These are phyloP conservation scores for Oncorhynchus kisutch DNA, from an alignment of 2,113 vertebrate genomes.

Conservation along the genomic window DNA sequence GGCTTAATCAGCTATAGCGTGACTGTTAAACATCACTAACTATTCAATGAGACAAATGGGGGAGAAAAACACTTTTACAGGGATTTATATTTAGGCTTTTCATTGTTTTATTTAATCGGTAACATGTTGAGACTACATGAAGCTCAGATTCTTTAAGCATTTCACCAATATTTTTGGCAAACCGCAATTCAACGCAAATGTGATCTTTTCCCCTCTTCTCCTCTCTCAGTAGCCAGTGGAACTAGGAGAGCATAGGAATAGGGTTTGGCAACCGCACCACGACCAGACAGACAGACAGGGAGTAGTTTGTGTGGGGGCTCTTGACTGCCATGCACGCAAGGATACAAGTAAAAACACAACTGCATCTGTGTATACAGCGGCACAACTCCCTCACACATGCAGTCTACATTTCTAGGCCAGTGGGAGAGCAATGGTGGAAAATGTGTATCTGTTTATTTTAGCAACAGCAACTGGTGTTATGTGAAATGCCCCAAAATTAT, in stretches of 20 bases:
- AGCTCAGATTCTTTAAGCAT: too few species aligned
- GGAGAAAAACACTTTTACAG: neutral
- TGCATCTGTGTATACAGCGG: slow-evolving; percentile 52
- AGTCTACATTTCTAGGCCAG: slow-evolving; percentile 42
- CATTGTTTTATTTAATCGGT: neutral
- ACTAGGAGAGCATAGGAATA: slow-evolving; percentile 10
- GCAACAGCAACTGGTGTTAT: slow-evolving; percentile 48
- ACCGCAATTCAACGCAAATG: neutral
- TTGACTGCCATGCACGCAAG: slow-evolving; percentile 6
- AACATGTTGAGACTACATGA: neutral
- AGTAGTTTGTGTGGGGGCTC: slow-evolving; percentile 31
- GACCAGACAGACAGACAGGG: slow-evolving; percentile 12
- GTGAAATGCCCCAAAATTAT: slow-evolving; percentile 43
- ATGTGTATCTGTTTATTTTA: slow-evolving; percentile 65
- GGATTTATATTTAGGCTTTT: neutral
- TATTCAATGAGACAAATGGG: neutral
- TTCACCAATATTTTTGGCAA: neutral
- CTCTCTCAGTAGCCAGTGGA: slow-evolving; percentile 8
- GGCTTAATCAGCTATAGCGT: neutral
- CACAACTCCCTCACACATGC: slow-evolving; percentile 51
- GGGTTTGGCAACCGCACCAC: neutral
- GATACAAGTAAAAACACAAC: slow-evolving; percentile 53
- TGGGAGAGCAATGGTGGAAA: slow-evolving; percentile 60
- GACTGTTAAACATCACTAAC: neutral
- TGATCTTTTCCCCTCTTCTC: slow-evolving; percentile 1